phyloP scores from a whole-genome alignment of 2,797 vertebrate genomes.

The Silurus aristotelis region DNA sequence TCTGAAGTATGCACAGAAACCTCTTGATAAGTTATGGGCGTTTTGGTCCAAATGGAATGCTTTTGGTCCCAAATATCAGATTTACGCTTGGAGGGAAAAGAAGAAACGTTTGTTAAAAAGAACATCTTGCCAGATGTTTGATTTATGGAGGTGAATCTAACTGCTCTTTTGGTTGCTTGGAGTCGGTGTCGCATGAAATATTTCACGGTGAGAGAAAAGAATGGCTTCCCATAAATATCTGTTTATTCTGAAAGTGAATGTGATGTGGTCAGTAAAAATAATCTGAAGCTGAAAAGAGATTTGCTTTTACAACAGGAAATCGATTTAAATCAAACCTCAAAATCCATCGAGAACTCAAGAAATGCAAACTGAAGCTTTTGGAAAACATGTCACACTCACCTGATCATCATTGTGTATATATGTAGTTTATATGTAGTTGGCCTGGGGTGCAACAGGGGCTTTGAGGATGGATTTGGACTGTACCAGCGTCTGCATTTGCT shows the following conservation, averaged over 20 bases:
- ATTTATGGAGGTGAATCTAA: background rate
- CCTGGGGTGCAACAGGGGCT: too few relatives aligned
- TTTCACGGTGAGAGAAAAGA: background rate
- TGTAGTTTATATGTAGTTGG: too few relatives aligned
- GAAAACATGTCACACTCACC: background rate
- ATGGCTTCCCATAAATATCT: background rate
- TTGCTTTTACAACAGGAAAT: background rate
- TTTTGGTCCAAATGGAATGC: background rate
- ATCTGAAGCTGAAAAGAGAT: background rate
- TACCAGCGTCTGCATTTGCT: too few relatives aligned
- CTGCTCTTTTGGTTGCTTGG: background rate
- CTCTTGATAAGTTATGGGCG: background rate
- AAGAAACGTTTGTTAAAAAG: background rate
- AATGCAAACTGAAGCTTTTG: background rate
- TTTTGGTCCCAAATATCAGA: background rate
- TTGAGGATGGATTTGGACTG: too few relatives aligned
- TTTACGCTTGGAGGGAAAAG: too few relatives aligned
- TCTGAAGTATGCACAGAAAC: background rate
- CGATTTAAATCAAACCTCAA: background rate
- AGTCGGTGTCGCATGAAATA: background rate
- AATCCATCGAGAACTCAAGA: background rate
- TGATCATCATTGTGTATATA: background rate
- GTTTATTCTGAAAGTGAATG: background rate
- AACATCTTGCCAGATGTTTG: background rate
- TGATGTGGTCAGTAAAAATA: background rate